Base-by-base conservation (phyloP, 2,888 invertebrate genomes). In the Temnothorax ravouxi region DNA sequence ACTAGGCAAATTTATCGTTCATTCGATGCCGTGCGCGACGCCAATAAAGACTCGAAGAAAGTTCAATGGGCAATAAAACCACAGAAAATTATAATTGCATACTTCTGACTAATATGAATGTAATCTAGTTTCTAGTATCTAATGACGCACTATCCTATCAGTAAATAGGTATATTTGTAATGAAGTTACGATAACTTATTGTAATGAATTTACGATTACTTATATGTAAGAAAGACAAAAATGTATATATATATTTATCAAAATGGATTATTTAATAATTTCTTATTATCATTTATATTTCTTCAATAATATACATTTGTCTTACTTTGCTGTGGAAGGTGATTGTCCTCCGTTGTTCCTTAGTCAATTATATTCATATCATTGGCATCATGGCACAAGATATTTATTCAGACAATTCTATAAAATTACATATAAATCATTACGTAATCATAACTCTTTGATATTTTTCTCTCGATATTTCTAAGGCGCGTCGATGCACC, bases 381-480 rank as follows among this genome's bases (percentile, higher is more conserved):
- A 59, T 71, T 72, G 62, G 29, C 21, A 13, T 61, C 29, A 5
- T 8, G 21, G 11, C 54, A 52, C 75, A 34, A 11, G 2, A 3
- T 15, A 62, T 59, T 44, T 8, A 15, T 25, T 8, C 13, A 41
- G 15, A 62, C 54, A 56, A 47, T 66, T 71, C 59, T 41, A 54
- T 11, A 3, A 64, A 64, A 34, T 50, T 71, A 52, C 76, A 21
- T 52, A 54, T 41, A n/a, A 77, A 21, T 56, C n/a, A n/a, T 62
- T 77, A 38, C 79, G 29, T 52, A 75, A 66, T 74, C 41, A 44
- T 9, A 64, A 41, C 67, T 21, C 21, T 25, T 38, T 21, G 21
- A 18, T 54, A 72, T 82, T 85, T 85, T 44, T 67, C 59, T 62
- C 18, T 41, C 77, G 77, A 77, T 54, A 80, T 82, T 79, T 44